Conservation (phyloP, 1,140 invertebrate species). For the Phenacoccus solenopsis region DNA sequence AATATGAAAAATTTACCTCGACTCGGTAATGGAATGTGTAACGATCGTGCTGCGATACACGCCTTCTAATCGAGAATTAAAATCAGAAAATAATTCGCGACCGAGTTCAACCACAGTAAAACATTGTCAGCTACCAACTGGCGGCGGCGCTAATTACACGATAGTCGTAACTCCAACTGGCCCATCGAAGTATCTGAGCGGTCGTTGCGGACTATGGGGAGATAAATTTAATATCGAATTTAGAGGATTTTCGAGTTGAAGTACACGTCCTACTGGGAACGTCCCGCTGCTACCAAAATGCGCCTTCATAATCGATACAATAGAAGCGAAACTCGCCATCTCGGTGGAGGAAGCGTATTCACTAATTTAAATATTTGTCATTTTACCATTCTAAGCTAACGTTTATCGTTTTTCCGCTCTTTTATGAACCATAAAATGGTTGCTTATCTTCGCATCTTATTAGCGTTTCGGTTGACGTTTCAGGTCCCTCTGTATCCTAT, state of each 20-base stretch:
- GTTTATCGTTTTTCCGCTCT: constrained; percentile 7
- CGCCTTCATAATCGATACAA: background rate
- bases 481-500: constrained; percentile 1
- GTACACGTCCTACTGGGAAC: background rate
- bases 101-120: too few relatives aligned
- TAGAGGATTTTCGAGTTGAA: background rate
- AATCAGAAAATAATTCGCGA: too few relatives aligned
- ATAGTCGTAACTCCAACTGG: too few relatives aligned
- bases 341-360: background rate
- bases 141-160: too few relatives aligned
- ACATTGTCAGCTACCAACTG: too few relatives aligned
- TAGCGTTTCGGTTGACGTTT: constrained; percentile 13
- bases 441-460: constrained; percentile 11
- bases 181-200: too few relatives aligned
- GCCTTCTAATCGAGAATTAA: too few relatives aligned
- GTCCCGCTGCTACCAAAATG: constrained; percentile 9
- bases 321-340: background rate
- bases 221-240: constrained; percentile 5
- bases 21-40: too few relatives aligned
- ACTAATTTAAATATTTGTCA: constrained; percentile 17
- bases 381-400: constrained; percentile 5
- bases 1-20: too few relatives aligned
- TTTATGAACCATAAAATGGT: constrained; percentile 9
- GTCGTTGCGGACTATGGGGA: too few relatives aligned
- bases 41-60: too few relatives aligned